Evolutionary conservation across 2,797 vertebrate genomes (phyloP).

Genomic region (Dromococcyx pavoninus): DNA sequence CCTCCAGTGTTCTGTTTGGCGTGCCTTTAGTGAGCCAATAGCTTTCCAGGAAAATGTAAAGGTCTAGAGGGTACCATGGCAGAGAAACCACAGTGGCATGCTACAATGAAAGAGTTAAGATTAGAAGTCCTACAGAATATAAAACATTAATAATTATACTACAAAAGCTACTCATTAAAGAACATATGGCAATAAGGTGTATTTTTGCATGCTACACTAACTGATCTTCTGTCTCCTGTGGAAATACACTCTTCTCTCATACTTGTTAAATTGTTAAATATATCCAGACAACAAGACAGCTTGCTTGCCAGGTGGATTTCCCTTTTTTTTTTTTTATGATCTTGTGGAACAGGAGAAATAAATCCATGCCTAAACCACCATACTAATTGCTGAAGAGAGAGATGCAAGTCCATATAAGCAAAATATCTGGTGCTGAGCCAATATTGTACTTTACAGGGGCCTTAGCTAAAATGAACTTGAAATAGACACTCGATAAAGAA

Average conservation of each 20-base stretch:
- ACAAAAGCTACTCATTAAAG: neutral
- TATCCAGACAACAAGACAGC: neutral
- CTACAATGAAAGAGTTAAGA: neutral
- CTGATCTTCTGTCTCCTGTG: neutral
- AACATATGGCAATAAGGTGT: neutral
- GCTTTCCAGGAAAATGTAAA: neutral
- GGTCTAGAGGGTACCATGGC: neutral
- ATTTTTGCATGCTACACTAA: neutral
- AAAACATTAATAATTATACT: neutral
- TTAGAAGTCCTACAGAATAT: neutral
- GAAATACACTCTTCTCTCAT: neutral
- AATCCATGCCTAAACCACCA: neutral
- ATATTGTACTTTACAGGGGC: neutral
- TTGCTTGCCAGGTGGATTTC: neutral
- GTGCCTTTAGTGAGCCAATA: neutral
- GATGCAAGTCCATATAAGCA: neutral
- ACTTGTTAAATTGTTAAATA: neutral
- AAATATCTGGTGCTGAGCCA: neutral
- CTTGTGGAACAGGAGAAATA: neutral
- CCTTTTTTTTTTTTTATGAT: neutral
- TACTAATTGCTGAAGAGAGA: neutral
- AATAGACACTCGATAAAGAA: neutral
- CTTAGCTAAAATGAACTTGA: neutral
- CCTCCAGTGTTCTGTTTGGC: neutral
- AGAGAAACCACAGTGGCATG: slow-evolving; percentile 1